Evolutionary conservation across 2,888 invertebrate species (phyloP).

Genomic region (Crocallis elinguaria): DNA sequence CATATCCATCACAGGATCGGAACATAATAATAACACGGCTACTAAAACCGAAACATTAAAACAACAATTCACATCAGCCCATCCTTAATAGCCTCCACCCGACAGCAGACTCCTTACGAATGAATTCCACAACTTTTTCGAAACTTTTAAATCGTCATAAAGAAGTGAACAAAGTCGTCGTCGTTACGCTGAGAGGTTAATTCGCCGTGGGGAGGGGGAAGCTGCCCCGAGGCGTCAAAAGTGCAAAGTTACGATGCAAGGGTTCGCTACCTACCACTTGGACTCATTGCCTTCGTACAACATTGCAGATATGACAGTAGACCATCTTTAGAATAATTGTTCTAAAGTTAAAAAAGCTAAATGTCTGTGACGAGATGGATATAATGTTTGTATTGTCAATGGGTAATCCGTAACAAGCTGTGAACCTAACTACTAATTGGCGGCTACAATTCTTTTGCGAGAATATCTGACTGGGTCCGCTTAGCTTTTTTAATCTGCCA

Average conservation of each 20-base stretch:
- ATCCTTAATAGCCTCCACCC: slow-evolving; percentile 2
- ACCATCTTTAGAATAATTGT: background rate
- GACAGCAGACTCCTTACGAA: background rate
- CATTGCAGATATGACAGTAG: background rate
- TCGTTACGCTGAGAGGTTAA: background rate
- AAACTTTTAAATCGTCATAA: slow-evolving; percentile 11
- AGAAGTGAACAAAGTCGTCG: slow-evolving; percentile 4
- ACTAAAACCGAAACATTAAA: slow-evolving; percentile 1
- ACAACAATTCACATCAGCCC: slow-evolving; percentile 1
- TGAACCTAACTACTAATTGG: too few relatives aligned
- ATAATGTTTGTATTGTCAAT: too few relatives aligned
- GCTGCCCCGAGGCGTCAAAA: background rate
- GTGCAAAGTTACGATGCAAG: slow-evolving; percentile 1
- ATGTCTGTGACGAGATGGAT: background rate
- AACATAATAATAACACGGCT: too few relatives aligned
- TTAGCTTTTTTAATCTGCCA: too few relatives aligned
- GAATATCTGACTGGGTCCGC: too few relatives aligned
- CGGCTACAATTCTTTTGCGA: too few relatives aligned
- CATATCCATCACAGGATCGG: too few relatives aligned
- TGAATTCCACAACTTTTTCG: slow-evolving; percentile 3
- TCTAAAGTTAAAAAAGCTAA: too few relatives aligned
- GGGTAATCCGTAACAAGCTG: too few relatives aligned
- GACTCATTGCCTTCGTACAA: slow-evolving; percentile 1
- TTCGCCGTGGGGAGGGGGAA: background rate
- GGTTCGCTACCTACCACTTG: slow-evolving; percentile 16